Evolutionary conservation across 2,888 invertebrate species (phyloP).

Genomic region (Chrysolina oricalcia): DNA sequence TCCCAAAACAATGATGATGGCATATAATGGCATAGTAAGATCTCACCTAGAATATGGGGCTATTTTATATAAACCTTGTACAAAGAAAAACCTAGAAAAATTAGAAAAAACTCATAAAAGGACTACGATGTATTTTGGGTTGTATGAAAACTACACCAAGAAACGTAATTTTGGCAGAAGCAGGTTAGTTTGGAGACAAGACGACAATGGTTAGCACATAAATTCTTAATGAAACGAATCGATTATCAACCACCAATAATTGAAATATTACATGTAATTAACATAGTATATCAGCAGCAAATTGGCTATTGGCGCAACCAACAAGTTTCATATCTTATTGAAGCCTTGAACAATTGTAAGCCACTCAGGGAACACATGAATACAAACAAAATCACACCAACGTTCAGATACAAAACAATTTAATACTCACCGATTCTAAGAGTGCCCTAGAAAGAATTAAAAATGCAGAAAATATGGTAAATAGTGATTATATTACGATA

Average conservation of each 20-base stretch:
- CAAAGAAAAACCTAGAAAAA: constrained; percentile 3
- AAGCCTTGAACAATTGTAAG: not conserved
- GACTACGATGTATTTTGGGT: not conserved
- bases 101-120: not conserved
- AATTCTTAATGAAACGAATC: not conserved
- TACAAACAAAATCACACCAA: not conserved
- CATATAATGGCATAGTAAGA: not conserved
- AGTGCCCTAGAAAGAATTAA: not conserved
- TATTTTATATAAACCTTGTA: not conserved
- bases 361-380: not conserved
- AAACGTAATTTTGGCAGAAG: constrained; percentile 9
- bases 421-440: not conserved
- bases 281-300: not conserved
- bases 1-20: not conserved
- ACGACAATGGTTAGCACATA: not conserved
- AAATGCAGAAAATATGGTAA: not conserved
- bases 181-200: not conserved
- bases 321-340: not conserved
- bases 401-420: not conserved
- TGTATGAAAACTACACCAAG: constrained; percentile 27
- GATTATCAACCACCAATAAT: not conserved
- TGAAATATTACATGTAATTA: not conserved
- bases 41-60: constrained; percentile 34
- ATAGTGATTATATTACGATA: constrained; percentile 8
- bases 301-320: not conserved